Percentiles rank a stretch among this genome's conserved stretches.
These are phyloP conservation scores for Punctoribates punctum DNA, from an alignment of 2,888 invertebrate genomes.

Conservation along the genomic window DNA sequence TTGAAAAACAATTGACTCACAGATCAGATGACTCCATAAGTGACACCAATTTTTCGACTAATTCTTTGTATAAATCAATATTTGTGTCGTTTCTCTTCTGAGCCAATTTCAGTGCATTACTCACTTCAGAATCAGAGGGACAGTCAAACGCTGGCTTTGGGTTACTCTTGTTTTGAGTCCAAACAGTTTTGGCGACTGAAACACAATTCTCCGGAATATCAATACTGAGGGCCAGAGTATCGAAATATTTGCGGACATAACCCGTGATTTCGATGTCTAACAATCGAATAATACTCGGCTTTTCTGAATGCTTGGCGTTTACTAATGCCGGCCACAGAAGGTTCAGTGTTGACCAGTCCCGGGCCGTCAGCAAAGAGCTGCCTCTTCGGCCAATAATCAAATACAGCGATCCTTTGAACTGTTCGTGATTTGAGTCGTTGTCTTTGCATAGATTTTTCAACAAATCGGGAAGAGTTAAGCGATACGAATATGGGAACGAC, in stretches of 20 bases:
- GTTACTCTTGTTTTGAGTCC: conserved; percentile 16
- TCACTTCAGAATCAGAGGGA: conserved; percentile 44
- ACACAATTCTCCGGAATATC: conserved; percentile 14
- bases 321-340: conserved; percentile 75
- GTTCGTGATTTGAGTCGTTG: conserved; percentile 63
- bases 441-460: conserved; percentile 59
- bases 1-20: conserved; percentile 48
- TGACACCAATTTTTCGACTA: conserved; percentile 51
- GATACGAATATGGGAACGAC: conserved; percentile 68
- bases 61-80: conserved; percentile 50
- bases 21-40: conserved; percentile 53
- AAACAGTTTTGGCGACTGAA: conserved; percentile 30
- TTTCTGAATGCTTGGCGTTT: conserved; percentile 75
- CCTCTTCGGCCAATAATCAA: conserved; percentile 67
- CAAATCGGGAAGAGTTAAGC: conserved; percentile 63
- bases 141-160: conserved; percentile 34
- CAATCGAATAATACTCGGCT: conserved; percentile 67
- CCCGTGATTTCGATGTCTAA: conserved; percentile 53
- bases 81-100: conserved; percentile 43
- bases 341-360: conserved; percentile 70
- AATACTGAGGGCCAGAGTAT: conserved; percentile 49
- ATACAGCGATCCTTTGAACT: conserved; percentile 74
- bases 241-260: conserved; percentile 48
- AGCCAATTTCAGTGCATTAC: conserved; percentile 5
- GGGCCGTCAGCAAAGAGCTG: conserved; percentile 64